phyloP scores from a whole-genome alignment of 1,140 invertebrate species.

The Drosophila prosaltans region DNA sequence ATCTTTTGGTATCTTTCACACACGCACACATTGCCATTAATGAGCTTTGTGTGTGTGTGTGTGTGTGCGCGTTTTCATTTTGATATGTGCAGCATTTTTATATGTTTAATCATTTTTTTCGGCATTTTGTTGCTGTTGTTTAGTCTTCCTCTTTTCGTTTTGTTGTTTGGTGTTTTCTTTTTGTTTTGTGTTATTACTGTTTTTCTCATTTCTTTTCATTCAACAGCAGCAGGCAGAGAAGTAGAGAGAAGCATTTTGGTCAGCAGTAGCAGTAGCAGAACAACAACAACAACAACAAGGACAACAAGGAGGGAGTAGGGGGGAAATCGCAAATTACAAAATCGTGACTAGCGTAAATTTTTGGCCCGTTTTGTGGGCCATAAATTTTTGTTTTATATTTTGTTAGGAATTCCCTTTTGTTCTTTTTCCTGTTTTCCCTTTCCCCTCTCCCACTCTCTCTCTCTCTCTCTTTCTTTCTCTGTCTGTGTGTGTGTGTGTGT shows the following conservation, averaged over 20 bases:
- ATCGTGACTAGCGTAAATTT: conserved; percentile 68
- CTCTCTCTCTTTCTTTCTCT: neutral
- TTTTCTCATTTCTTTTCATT: conserved; percentile 17
- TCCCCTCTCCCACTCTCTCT: neutral
- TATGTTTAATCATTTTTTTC: conserved; percentile 71
- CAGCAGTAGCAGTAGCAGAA: conserved; percentile 20
- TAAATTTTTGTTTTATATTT: conserved; percentile 52
- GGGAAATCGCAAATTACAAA: conserved; percentile 61
- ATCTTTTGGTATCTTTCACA: neutral
- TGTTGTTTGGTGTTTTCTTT: neutral
- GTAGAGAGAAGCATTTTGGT: conserved; percentile 4
- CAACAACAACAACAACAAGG: neutral
- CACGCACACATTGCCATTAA: conserved; percentile 41
- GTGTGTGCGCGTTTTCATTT: conserved; percentile 41
- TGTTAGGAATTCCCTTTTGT: conserved; percentile 32
- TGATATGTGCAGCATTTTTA: conserved; percentile 62
- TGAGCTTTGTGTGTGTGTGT: conserved; percentile 40
- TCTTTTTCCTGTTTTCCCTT: neutral
- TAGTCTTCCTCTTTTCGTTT: conserved; percentile 34
- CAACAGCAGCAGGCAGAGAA: neutral
- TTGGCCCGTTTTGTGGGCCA: conserved; percentile 42
- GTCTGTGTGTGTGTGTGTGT: neutral
- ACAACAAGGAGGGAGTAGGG: neutral
- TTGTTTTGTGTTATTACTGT: conserved; percentile 53
- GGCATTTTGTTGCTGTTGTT: conserved; percentile 20